Evolutionary conservation across 1,140 invertebrate species (phyloP), one percentile per base, ranked within the genome.

Genomic region (Leptopilina boulardi): DNA sequence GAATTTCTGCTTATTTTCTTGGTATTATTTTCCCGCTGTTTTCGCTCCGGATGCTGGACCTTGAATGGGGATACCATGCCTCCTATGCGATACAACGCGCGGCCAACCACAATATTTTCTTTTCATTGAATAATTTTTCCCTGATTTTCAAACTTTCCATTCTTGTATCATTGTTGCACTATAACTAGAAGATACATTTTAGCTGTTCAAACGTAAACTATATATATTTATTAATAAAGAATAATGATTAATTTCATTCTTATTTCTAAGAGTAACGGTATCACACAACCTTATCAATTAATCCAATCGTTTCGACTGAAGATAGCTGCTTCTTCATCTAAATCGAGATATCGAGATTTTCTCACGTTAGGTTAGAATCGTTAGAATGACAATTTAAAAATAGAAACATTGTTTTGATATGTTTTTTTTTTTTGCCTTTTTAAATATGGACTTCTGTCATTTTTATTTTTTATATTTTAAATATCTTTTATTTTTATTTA

Each of bases 51-150:
- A 78, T 87, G 84, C 77, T 91, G 86, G 78, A 83, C 80, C 80
- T 89, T 89, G 79, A 89, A 88, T 79, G 89, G 89, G 78, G 90
- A 91, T 91, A 91, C 85, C 90, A 91, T 91, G 87, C 89, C 90
- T 91, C 89, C 90, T 91, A 90, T 59, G 85, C 85, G 56, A 84
- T 89, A 71, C 77, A 84, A 84, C 80, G 80, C 77, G 77, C 85
- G 71, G 77, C 77, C 81, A 80, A 41, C 76, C 75, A 83, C 73
- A 79, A 84, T 83, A 83, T 79, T 83, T 79, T 70, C 76, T 77
- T 82, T 51, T 86, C 77, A 79, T 74, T 75, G 70, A 77, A 77
- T 26, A 59, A n/a, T n/a, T n/a, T 82, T 78, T 76, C 59, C 82
- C 71, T 77, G 70, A 59, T 75, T 47, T 56, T 54, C 71, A 77